Base-by-base conservation (phyloP, 2,113 vertebrate genomes). In the Scomber japonicus region DNA sequence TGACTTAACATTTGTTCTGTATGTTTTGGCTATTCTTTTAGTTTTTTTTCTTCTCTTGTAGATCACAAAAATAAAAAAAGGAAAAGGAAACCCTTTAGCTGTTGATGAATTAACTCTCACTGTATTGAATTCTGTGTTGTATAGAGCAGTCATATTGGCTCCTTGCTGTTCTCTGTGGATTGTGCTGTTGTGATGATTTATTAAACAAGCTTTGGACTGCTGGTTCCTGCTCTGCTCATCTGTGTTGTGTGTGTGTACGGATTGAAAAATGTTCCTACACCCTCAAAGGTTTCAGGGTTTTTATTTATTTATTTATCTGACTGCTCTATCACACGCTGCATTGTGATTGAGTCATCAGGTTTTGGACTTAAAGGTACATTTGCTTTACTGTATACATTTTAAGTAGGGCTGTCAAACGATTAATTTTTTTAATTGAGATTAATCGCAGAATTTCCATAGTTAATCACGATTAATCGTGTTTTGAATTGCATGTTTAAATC, bases 161-260 rank as follows among this genome's bases (percentile, higher is more conserved):
- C 27, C 46, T 48, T 50, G 50, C 51, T 66, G 0, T 50, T 4
- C 80, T 71, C 74, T 4, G 73, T 46, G 66, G 80, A 69, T 51
- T 44, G 0, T 3, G 48, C 49, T 35, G 65, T 50, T 85, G 62
- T 73, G 65, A 68, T 80, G 84, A 84, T 87, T 89, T 82, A 74
- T 84, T 73, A 35, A 84, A 70, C 16, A 3, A 21, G 69, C 27
- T 14, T 3, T 57, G 64, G 67, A 59, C 63, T 27, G 48, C 35
- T 40, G 7, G 21, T 27, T 72, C 13, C 69, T 48, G 50, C 74
- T 63, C 67, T 46, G 48, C 57, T 59, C 61, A 51, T 75, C 63
- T 24, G 68, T 54, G 53, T 67, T 72, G 62, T 64, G 14, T n/a
- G 21, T 1, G n/a, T n/a, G n/a, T n/a, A 1, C 0, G 3, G 30